Percentiles rank a stretch among this genome's conserved stretches.
These are phyloP conservation scores for Sinocyclocheilus anophthalmus DNA, from an alignment of 2,113 vertebrate genomes.

Conservation along the genomic window DNA sequence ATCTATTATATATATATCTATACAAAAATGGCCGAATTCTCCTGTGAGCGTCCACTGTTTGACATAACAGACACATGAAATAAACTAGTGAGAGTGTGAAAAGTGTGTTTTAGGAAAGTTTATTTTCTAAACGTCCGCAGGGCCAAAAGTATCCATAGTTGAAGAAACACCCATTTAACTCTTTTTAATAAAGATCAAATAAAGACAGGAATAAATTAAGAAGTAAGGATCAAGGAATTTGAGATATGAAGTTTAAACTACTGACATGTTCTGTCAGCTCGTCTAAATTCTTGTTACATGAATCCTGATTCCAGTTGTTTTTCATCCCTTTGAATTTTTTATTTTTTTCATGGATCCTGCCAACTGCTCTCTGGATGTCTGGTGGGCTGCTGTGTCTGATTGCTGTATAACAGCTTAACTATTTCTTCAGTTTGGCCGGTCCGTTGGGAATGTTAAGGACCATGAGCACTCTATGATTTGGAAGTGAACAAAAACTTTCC, in stretches of 20 bases:
- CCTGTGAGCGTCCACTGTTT: not conserved
- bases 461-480: constrained; percentile 70
- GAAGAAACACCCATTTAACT: not conserved
- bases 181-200: not conserved
- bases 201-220: not conserved
- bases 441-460: constrained; percentile 67
- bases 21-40: too few relatives aligned
- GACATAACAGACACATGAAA: not conserved
- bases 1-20: too few relatives aligned
- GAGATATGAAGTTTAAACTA: constrained; percentile 65
- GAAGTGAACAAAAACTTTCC: constrained; percentile 69
- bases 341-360: constrained; percentile 68
- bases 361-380: constrained; percentile 67
- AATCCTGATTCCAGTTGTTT: constrained; percentile 75
- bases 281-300: constrained; percentile 69
- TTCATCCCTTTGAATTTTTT: constrained; percentile 42
- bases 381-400: constrained; percentile 67
- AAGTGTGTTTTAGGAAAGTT: not conserved
- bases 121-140: not conserved
- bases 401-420: constrained; percentile 76
- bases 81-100: not conserved
- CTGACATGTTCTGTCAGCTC: constrained; percentile 70
- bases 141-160: not conserved
- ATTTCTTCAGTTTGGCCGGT: constrained; percentile 66
- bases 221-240: constrained; percentile 34